These are phyloP conservation scores for Ceratina japonica DNA, from an alignment of 1,140 invertebrate genomes.

Conservation along the genomic window DNA sequence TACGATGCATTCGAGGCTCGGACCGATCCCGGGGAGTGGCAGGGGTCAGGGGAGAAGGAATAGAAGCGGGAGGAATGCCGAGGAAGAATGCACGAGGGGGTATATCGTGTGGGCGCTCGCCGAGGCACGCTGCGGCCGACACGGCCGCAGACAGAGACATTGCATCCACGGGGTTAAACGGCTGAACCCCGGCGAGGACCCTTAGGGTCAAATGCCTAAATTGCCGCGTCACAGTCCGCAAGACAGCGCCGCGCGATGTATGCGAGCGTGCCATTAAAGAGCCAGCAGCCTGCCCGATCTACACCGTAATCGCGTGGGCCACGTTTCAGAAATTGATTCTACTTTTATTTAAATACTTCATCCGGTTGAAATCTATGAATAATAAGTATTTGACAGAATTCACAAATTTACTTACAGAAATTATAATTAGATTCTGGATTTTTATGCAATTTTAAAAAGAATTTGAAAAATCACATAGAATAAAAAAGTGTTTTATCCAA, in stretches of 20 bases:
- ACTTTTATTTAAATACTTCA: no score
- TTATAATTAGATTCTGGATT: no score
- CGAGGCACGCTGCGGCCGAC: constrained; percentile 43
- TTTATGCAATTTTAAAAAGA: no score
- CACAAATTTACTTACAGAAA: no score
- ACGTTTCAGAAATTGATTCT: no score
- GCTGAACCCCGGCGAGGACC: constrained; percentile 70
- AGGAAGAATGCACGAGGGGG: constrained; percentile 51
- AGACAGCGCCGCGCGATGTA: constrained; percentile 68
- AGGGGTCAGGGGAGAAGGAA: constrained; percentile 33
- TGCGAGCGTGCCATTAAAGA: constrained; percentile 66
- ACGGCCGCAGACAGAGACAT: constrained; percentile 72
- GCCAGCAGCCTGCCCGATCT: not conserved
- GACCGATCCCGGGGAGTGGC: constrained; percentile 30
- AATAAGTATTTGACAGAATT: no score
- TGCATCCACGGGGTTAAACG: constrained; percentile 72
- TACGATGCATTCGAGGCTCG: constrained; percentile 11
- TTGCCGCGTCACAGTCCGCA: constrained; percentile 74
- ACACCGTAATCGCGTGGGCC: no score
- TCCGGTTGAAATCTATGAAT: no score
- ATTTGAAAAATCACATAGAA: no score
- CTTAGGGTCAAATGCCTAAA: constrained; percentile 76
- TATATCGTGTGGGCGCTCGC: constrained; percentile 61
- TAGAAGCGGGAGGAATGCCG: constrained; percentile 57
- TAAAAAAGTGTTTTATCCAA: no score